Conservation (phyloP, 1,140 invertebrate species). For the Lepidurus couesii region DNA sequence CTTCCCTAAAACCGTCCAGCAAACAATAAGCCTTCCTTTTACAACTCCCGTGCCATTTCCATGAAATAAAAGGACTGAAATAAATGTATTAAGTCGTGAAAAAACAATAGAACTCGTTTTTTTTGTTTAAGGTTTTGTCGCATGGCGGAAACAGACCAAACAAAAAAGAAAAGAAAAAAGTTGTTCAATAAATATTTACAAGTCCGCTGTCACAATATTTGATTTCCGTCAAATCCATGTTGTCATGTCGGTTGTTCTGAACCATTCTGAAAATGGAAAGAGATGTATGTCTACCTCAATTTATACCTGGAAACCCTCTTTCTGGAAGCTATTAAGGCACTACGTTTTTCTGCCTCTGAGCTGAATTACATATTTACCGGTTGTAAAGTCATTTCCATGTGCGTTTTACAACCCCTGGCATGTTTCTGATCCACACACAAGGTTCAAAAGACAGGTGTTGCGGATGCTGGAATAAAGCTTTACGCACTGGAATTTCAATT, state of each 20-base stretch:
- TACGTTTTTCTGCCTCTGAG: not conserved
- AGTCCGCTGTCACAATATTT: constrained; percentile 14
- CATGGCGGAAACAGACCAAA: not conserved
- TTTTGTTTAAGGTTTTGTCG: too few relatives aligned
- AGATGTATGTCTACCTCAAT: too few relatives aligned
- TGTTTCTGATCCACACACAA: not conserved
- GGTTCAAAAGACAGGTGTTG: not conserved
- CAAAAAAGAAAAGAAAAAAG: not conserved
- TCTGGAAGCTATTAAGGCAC: not conserved
- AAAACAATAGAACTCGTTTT: too few relatives aligned
- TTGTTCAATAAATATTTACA: constrained; percentile 4
- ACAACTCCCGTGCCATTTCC: too few relatives aligned
- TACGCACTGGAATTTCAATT: too few relatives aligned
- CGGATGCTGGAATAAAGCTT: not conserved
- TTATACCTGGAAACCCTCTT: too few relatives aligned
- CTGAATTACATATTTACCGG: constrained; percentile 3
- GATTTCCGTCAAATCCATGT: not conserved
- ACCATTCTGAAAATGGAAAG: too few relatives aligned
- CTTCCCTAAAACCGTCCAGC: not conserved
- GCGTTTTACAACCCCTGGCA: constrained; percentile 11
- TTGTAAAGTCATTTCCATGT: constrained; percentile 22
- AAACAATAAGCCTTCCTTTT: not conserved
- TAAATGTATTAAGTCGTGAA: too few relatives aligned
- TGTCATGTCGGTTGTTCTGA: too few relatives aligned
- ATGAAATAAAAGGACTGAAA: too few relatives aligned